Conservation (phyloP, 2,113 vertebrate genomes). For the Neogobius melanostomus region DNA sequence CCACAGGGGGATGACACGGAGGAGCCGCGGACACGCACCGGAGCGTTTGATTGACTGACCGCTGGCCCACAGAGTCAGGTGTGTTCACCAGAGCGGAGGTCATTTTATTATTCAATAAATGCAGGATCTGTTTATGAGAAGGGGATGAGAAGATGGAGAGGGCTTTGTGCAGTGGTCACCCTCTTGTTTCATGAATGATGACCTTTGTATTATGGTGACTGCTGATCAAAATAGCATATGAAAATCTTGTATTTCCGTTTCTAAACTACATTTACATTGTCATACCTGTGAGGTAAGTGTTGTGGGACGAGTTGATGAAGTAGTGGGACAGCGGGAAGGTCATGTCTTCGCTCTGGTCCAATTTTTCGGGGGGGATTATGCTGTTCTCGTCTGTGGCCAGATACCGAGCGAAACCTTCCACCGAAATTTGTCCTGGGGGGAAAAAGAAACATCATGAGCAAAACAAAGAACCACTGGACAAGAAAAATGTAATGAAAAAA, state of each 20-base stretch:
- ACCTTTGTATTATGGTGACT: too few relatives aligned
- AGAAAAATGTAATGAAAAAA: too few relatives aligned
- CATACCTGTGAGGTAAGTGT: slow-evolving; percentile 80
- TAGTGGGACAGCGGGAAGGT: slow-evolving; percentile 95
- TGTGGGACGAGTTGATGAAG: slow-evolving; percentile 99
- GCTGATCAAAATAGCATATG: too few relatives aligned
- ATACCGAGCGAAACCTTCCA: slow-evolving; percentile 93
- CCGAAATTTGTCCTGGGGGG: slow-evolving; percentile 91
- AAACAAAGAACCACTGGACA: background rate
- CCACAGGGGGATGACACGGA: slow-evolving; percentile 26
- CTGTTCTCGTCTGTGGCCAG: slow-evolving; percentile 94
- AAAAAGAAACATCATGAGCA: background rate
- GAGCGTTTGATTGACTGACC: slow-evolving; percentile 70
- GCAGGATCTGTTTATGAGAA: slow-evolving; percentile 27
- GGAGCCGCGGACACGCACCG: slow-evolving; percentile 5
- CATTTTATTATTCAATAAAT: slow-evolving; percentile 48
- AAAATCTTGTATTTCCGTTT: too few relatives aligned
- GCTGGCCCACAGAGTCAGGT: slow-evolving; percentile 84
- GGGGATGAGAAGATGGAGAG: slow-evolving; percentile 12
- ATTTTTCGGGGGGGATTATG: slow-evolving; percentile 94
- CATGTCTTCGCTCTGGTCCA: slow-evolving; percentile 99
- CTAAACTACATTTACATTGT: too few relatives aligned
- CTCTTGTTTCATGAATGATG: too few relatives aligned
- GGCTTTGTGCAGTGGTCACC: too few relatives aligned
- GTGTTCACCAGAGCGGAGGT: slow-evolving; percentile 45